Base-by-base conservation (phyloP, 2,113 vertebrate genomes). In the Psettodes erumei region DNA sequence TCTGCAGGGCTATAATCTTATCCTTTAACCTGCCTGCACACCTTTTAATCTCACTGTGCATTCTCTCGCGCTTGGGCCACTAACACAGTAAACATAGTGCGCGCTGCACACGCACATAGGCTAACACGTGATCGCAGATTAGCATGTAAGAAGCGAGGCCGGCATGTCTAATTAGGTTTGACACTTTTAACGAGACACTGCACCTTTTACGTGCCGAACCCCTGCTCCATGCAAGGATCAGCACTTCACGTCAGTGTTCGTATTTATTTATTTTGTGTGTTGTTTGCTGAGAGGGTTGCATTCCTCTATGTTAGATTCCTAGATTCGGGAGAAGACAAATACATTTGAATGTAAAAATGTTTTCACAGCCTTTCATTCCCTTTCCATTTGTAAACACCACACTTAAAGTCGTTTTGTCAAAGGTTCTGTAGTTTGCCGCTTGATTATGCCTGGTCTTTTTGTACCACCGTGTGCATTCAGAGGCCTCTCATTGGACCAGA, bases 21-120 rank as follows among this genome's bases (percentile, higher is more conserved):
- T 84, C 86, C 82, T 88, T 90, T 86, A 83, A 88, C 87, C 76
- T 77, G 60, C 68, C 64, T 76, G 81, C 25, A 76, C 79, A 84
- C 78, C 82, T 81, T 90, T 89, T 81, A 89, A 87, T 90, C 87
- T 90, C 72, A 64, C 67, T 54, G 64, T 77, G 81, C 70, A 58
- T 86, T 83, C 75, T 70, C 75, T 32, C 0, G n/a, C 0, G n/a
- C 65, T 23, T 72, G 77, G 75, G 88, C 79, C 73, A 87, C 77
- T 75, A 37, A 88, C 85, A 79, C 77, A 85, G 66, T 77, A 48
- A 86, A 76, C 70, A 80, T 25, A 65, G 43, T 50, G 63, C 67
- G n/a, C 74, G 70, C 42, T 13, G 58, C 67, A 25, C 40, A 55
- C 61, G 54, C 70, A 45, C 68, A 51, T 55, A 71, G 65, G 35